Evolutionary conservation across 2,797 vertebrate species (phyloP), one percentile per base, ranked within the genome.

Genomic region (Onychomys leucogaster): DNA sequence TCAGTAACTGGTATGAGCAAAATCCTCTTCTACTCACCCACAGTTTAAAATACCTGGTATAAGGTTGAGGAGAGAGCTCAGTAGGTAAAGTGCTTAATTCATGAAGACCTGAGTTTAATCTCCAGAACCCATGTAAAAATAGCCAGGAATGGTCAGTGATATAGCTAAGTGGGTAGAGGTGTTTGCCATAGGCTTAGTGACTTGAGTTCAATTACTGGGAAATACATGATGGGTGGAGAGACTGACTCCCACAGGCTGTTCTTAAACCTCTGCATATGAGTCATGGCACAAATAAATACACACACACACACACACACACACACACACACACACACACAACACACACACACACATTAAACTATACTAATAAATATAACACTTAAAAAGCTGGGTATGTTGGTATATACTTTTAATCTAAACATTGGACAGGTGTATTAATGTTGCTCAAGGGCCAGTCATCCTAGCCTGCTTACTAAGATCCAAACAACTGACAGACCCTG

Each of bases 21-120:
- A 41, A 1, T 3, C 6, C 1, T 37, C 29, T 2, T 11, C 7
- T 89, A 2, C 16, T 11, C 25, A 16, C 25, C n/a, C 34, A 37
- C 29, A 9, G 1, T 17, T 14, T 23, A 25, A 78, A 93, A 19
- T 49, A 11, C 1, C 10, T 49, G 7, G 13, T 49, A 41, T 46
- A 46, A 21, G 41, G 10, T 29, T 34, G 27, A 84, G 82, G 34
- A 46, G 11, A 49, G 21, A 69, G 4, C 6, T 52, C 43, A 52
- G 32, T 25, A 63, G 19, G 13, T 85, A n/a, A 67, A 25, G 16
- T 85, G 19, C 11, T 85, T 67, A 46, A 49, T 34, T 52, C 7
- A 10, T 69, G 11, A 49, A 32, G 32, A 67, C 19, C 11, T 67
- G 32, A 67, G 13, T 49, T 14, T 16, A 67, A 1, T 69, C 21